These are phyloP conservation scores for Wasmannia auropunctata DNA, from an alignment of 1,140 invertebrate species.

Conservation along the genomic window DNA sequence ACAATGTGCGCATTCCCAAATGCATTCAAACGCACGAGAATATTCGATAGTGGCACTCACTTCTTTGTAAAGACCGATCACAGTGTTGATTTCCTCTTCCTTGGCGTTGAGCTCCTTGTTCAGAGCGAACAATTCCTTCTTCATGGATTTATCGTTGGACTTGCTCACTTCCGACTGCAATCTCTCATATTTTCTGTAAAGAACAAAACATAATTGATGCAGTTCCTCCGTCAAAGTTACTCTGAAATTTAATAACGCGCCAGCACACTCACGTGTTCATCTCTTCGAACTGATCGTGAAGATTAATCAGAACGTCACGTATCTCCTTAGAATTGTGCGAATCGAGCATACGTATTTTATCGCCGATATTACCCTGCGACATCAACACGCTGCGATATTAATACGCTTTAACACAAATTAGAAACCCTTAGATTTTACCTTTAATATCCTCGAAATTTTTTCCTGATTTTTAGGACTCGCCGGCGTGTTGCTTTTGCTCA, in stretches of 20 bases:
- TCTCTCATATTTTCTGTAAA: slow-evolving; percentile 83
- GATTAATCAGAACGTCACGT: slow-evolving; percentile 81
- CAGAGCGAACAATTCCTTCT: slow-evolving; percentile 79
- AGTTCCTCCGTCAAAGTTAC: too few relatives aligned
- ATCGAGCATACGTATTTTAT: neutral
- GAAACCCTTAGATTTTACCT: neutral
- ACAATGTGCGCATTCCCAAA: neutral
- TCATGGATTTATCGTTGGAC: slow-evolving; percentile 72
- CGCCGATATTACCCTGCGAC: slow-evolving; percentile 29
- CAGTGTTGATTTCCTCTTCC: slow-evolving; percentile 85
- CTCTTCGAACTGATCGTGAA: slow-evolving; percentile 84
- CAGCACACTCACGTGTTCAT: slow-evolving; percentile 79
- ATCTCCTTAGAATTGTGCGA: slow-evolving; percentile 66
- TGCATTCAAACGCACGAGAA: too few relatives aligned
- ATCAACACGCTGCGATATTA: neutral
- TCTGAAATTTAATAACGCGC: neutral
- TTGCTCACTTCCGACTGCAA: slow-evolving; percentile 77
- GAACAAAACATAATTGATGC: too few relatives aligned
- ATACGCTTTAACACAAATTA: neutral
- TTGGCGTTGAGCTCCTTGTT: slow-evolving; percentile 83
- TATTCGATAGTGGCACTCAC: slow-evolving; percentile 64
- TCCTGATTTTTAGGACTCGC: neutral
- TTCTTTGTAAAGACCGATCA: slow-evolving; percentile 85
- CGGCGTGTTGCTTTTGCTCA: neutral
- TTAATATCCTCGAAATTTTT: neutral